A percentile compares a stretch with the other conserved stretches of the same genome.
These are phyloP conservation scores for Trichomycterus rosablanca DNA, from an alignment of 2,113 vertebrate genomes.

Conservation along the genomic window DNA sequence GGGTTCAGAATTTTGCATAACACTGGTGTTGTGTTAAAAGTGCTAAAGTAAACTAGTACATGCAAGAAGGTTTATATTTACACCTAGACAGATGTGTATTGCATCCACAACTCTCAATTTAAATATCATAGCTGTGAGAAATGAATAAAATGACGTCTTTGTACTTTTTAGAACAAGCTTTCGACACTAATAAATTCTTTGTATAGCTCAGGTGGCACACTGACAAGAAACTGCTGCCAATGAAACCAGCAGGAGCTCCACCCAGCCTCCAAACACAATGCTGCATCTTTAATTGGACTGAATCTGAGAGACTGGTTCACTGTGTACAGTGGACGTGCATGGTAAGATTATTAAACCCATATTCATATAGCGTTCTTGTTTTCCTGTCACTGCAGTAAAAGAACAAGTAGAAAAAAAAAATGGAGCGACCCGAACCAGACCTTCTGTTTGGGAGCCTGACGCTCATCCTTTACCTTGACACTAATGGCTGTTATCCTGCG, in stretches of 20 bases:
- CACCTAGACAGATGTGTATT: no score
- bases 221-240: neutral
- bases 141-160: no score
- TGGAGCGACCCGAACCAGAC: slow-evolving; percentile 17
- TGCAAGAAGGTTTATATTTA: no score
- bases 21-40: no score
- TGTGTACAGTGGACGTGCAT: slow-evolving; percentile 9
- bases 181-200: no score
- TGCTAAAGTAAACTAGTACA: no score
- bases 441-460: slow-evolving; percentile 16
- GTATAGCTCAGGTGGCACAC: neutral
- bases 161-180: no score
- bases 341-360: slow-evolving; percentile 19
- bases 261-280: neutral
- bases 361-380: slow-evolving; percentile 29
- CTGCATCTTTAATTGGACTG: neutral
- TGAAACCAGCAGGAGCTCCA: neutral
- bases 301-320: neutral
- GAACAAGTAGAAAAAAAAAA: neutral
- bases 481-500: slow-evolving; percentile 32
- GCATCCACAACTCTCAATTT: no score
- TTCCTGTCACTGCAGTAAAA: slow-evolving; percentile 9
- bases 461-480: slow-evolving; percentile 21
- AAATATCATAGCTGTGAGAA: no score
- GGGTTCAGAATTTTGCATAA: no score